Conservation (phyloP, 2,797 vertebrate species). For the Rhyacichthys aspro region DNA sequence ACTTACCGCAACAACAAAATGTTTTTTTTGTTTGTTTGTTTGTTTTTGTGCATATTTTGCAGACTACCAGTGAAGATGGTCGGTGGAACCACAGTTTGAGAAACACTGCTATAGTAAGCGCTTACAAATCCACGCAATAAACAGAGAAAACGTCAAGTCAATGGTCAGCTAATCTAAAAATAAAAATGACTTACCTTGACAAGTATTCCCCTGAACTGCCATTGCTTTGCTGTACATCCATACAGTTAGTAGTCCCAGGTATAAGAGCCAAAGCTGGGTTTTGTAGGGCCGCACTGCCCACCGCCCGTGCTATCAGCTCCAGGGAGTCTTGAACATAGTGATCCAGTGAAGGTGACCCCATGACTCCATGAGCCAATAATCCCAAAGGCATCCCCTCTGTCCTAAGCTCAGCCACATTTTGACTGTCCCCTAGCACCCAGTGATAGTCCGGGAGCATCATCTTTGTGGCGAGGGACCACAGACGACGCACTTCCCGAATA, state of each 20-base stretch:
- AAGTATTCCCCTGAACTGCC: slow-evolving; percentile 92
- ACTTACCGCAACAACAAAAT: no score
- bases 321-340: slow-evolving; percentile 93
- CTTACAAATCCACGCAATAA: not conserved
- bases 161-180: not conserved
- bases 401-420: slow-evolving; percentile 91
- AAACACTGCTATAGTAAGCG: no score
- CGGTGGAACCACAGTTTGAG: no score
- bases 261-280: slow-evolving; percentile 91
- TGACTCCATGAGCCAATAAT: slow-evolving; percentile 92
- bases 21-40: no score
- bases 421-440: slow-evolving; percentile 96
- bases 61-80: no score
- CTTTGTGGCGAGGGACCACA: slow-evolving; percentile 83
- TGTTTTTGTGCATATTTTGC: no score
- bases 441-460: slow-evolving; percentile 85
- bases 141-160: not conserved
- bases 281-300: slow-evolving; percentile 88
- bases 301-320: slow-evolving; percentile 90
- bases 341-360: slow-evolving; percentile 87
- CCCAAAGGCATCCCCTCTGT: slow-evolving; percentile 93
- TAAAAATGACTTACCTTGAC: slow-evolving; percentile 89
- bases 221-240: slow-evolving; percentile 85
- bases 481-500: slow-evolving; percentile 87
- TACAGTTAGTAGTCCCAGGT: slow-evolving; percentile 94